These are phyloP conservation scores for Araneus ventricosus DNA, from an alignment of 1,140 invertebrate genomes.

Conservation along the genomic window DNA sequence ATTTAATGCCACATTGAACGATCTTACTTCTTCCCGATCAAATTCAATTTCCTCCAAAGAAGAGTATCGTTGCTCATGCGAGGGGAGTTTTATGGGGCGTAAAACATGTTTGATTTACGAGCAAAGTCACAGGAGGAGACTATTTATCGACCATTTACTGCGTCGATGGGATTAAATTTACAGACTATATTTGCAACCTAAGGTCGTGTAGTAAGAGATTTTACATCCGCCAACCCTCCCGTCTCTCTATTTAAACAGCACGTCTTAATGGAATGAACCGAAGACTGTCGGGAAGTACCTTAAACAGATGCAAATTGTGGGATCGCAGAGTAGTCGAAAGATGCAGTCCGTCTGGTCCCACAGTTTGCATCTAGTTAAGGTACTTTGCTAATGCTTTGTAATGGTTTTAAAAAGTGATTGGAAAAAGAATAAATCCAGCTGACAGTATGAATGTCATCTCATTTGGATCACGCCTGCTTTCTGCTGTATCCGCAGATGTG, in stretches of 20 bases:
- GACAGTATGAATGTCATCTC: no score
- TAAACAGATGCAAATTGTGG: neutral
- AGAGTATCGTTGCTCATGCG: neutral
- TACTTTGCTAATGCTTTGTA: no score
- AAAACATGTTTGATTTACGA: neutral
- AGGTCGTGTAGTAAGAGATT: neutral
- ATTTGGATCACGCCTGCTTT: no score
- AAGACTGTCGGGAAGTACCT: neutral
- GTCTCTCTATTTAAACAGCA: neutral
- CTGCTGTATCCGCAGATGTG: no score
- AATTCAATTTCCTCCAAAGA: conserved; percentile 12
- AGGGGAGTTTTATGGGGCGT: neutral
- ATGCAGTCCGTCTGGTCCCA: no score
- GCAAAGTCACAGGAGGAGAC: neutral
- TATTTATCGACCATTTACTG: conserved; percentile 6
- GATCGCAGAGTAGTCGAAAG: no score
- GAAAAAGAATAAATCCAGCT: no score
- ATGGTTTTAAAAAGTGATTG: no score
- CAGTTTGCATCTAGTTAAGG: no score
- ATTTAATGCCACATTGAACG: neutral
- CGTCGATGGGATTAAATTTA: conserved; percentile 17
- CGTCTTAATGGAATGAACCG: neutral
- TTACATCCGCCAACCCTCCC: neutral
- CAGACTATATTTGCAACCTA: neutral
- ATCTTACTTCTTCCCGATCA: conserved; percentile 18